phyloP scores from a whole-genome alignment of 2,113 vertebrate species.

The Eublepharis macularius region DNA sequence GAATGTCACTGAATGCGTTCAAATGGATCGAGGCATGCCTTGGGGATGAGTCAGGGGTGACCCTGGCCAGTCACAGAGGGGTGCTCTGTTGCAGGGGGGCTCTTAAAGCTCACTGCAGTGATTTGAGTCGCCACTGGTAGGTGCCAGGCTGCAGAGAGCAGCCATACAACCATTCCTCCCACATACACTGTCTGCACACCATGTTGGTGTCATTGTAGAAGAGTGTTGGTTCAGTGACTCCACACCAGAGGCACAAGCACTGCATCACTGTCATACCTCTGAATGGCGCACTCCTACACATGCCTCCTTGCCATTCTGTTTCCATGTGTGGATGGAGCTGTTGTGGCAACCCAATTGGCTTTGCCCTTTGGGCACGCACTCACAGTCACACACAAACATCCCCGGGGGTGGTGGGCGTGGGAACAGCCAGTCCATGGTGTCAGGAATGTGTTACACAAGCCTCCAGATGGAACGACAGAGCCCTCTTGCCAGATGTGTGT shows the following conservation, averaged over 20 bases:
- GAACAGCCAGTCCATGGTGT: slow-evolving; percentile 3
- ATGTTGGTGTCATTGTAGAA: background rate
- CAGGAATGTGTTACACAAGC: slow-evolving; percentile 18
- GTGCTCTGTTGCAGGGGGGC: background rate
- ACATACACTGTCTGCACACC: background rate
- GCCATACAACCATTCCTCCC: too few relatives aligned
- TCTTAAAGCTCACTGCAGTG: background rate
- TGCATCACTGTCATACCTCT: background rate
- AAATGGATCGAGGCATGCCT: slow-evolving; percentile 9
- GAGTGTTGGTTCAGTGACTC: background rate
- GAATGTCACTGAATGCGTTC: background rate
- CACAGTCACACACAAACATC: background rate
- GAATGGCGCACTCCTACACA: too few relatives aligned
- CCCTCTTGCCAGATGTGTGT: slow-evolving; percentile 15
- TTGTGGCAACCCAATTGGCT: background rate
- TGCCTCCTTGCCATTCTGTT: background rate
- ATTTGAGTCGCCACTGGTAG: background rate
- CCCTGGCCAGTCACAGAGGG: background rate
- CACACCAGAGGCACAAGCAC: background rate
- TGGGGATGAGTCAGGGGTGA: background rate
- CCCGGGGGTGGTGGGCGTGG: background rate
- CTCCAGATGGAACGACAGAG: slow-evolving; percentile 11
- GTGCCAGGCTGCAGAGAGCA: background rate
- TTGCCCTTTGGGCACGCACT: background rate
- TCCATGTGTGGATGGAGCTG: background rate